phyloP scores from a whole-genome alignment of 2,888 invertebrate genomes.

The Escarpia spicata region DNA sequence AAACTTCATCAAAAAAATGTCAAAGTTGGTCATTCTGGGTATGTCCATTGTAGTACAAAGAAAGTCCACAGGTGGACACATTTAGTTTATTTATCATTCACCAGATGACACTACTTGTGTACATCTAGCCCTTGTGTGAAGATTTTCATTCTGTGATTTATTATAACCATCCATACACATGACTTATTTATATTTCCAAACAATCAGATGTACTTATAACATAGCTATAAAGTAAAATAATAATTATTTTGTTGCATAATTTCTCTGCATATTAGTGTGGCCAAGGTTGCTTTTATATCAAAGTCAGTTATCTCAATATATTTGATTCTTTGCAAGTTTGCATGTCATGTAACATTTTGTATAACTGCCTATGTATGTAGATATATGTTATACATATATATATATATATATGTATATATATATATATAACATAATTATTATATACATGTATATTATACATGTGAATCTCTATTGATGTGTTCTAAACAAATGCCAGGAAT shows the following conservation, averaged over 20 bases:
- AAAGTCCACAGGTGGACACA: not conserved
- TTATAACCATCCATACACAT: not conserved
- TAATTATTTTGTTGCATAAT: not conserved
- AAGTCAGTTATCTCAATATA: not conserved
- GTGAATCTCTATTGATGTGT: not conserved
- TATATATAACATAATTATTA: too few species aligned
- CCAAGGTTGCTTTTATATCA: too few species aligned
- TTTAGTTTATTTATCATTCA: not conserved
- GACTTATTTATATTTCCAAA: not conserved
- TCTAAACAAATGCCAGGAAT: conserved; percentile 61
- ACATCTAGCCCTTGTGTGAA: not conserved
- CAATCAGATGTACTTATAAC: too few species aligned
- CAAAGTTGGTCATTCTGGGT: too few species aligned
- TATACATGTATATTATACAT: not conserved
- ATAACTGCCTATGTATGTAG: too few species aligned
- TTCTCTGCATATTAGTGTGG: not conserved
- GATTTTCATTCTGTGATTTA: not conserved
- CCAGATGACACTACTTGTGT: not conserved
- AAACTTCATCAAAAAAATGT: not conserved
- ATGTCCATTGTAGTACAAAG: not conserved
- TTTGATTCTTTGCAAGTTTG: not conserved
- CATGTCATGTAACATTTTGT: not conserved
- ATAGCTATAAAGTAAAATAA: too few species aligned
- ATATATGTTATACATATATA: too few species aligned
- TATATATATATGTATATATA: too few species aligned